These are phyloP conservation scores for Empis stercorea DNA, from an alignment of 2,888 invertebrate species.

Conservation along the genomic window DNA sequence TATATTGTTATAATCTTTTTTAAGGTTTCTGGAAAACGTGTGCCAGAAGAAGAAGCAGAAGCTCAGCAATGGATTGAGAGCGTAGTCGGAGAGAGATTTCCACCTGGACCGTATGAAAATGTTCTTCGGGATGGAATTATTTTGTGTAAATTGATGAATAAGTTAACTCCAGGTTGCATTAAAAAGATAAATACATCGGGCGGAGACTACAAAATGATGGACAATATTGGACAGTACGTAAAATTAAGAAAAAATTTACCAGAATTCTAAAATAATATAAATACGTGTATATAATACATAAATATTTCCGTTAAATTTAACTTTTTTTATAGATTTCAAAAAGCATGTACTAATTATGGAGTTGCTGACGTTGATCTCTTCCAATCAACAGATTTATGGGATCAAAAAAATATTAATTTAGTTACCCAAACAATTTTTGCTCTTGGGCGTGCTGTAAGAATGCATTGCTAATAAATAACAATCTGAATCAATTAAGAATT, in stretches of 20 bases:
- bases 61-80: slow-evolving; percentile 78
- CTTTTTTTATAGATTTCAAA: slow-evolving; percentile 47
- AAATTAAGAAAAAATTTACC: background rate
- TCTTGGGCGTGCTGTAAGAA: slow-evolving; percentile 66
- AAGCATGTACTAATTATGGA: slow-evolving; percentile 69
- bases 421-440: slow-evolving; percentile 82
- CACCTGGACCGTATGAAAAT: slow-evolving; percentile 57
- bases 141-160: slow-evolving; percentile 82
- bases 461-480: background rate
- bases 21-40: slow-evolving; percentile 70
- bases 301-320: too few relatives aligned
- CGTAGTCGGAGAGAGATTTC: slow-evolving; percentile 62
- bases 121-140: slow-evolving; percentile 72
- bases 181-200: slow-evolving; percentile 70
- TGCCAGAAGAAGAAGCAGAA: slow-evolving; percentile 64
- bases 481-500: background rate
- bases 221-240: slow-evolving; percentile 81
- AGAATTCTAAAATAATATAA: background rate
- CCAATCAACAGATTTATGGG: slow-evolving; percentile 86
- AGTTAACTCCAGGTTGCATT: slow-evolving; percentile 71
- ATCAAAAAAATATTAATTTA: slow-evolving; percentile 75
- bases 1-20: slow-evolving; percentile 22
- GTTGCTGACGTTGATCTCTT: slow-evolving; percentile 78
- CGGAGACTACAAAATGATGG: slow-evolving; percentile 94
- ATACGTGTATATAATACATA: background rate